Evolutionary conservation across 2,888 invertebrate genomes (phyloP).

Genomic region (Aplocera efformata): DNA sequence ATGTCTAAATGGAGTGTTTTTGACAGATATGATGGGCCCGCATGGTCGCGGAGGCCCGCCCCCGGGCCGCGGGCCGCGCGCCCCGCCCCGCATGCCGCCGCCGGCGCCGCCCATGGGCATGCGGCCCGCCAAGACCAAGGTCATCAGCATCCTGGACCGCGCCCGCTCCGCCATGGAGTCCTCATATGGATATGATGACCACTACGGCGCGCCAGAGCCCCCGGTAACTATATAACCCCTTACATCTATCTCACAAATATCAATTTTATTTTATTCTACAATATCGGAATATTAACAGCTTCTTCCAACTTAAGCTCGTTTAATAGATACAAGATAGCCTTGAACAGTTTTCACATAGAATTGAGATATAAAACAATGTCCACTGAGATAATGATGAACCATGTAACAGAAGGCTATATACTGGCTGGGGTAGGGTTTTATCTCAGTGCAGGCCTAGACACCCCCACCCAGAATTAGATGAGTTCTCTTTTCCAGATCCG

Average conservation of each 20-base stretch:
- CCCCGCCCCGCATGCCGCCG: constrained; percentile 37
- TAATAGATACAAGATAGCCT: too few species aligned
- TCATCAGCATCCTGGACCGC: constrained; percentile 90
- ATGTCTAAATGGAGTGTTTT: background rate
- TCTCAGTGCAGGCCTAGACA: too few species aligned
- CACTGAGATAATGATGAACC: too few species aligned
- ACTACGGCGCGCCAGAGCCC: constrained; percentile 55
- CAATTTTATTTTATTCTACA: too few species aligned
- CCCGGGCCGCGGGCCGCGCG: constrained; percentile 38
- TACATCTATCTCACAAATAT: background rate
- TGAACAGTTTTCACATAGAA: too few species aligned
- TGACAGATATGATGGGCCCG: constrained; percentile 14
- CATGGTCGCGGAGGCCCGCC: constrained; percentile 35
- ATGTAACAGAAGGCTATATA: too few species aligned
- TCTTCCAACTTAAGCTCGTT: too few species aligned
- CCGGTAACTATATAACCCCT: constrained; percentile 40
- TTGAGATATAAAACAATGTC: too few species aligned
- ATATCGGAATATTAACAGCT: too few species aligned
- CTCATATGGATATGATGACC: constrained; percentile 82
- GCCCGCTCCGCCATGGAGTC: constrained; percentile 91
- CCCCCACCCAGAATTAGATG: too few species aligned
- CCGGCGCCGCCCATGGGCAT: constrained; percentile 51
- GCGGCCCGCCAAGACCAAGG: constrained; percentile 85
- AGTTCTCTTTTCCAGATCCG: constrained; percentile 36
- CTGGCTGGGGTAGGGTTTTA: too few species aligned